Evolutionary conservation across 2,797 vertebrate genomes (phyloP).

Genomic region (Danio tinwini): DNA sequence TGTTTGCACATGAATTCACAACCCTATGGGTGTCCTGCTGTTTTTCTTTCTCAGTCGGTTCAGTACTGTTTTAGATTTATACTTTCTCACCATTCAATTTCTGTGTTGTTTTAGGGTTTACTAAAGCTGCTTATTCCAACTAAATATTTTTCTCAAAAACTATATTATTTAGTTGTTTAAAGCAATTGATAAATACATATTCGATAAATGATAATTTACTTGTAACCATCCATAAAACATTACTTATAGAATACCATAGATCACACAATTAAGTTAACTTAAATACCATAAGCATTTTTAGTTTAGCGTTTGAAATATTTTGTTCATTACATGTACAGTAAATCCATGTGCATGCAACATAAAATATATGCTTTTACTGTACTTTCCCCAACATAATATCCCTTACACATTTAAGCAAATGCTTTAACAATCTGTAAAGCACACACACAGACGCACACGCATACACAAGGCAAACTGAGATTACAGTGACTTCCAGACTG

Average conservation of each 20-base stretch:
- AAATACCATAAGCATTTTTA: background rate
- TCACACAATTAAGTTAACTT: background rate
- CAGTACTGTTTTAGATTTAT: slow-evolving; percentile 11
- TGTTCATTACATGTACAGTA: background rate
- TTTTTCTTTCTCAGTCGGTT: slow-evolving; percentile 29
- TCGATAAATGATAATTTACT: slow-evolving; percentile 25
- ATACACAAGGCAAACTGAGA: slow-evolving; percentile 18
- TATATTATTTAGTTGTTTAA: background rate
- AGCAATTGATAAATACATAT: slow-evolving; percentile 6
- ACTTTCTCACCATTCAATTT: slow-evolving; percentile 19
- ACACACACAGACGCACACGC: slow-evolving; percentile 23
- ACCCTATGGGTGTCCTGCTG: slow-evolving; percentile 33
- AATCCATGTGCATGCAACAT: slow-evolving; percentile 1
- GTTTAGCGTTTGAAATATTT: slow-evolving; percentile 8
- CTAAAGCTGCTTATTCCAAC: background rate
- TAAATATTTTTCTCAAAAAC: background rate
- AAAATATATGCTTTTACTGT: background rate
- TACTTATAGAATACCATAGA: slow-evolving; percentile 3
- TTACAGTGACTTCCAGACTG: slow-evolving; percentile 5
- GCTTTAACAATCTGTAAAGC: background rate
- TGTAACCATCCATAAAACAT: background rate
- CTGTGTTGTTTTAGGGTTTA: background rate
- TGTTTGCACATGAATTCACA: slow-evolving; percentile 46
- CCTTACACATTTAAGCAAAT: background rate
- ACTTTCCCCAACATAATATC: background rate